phyloP scores from a whole-genome alignment of 1,140 invertebrate genomes.

The Bombus fervidus region DNA sequence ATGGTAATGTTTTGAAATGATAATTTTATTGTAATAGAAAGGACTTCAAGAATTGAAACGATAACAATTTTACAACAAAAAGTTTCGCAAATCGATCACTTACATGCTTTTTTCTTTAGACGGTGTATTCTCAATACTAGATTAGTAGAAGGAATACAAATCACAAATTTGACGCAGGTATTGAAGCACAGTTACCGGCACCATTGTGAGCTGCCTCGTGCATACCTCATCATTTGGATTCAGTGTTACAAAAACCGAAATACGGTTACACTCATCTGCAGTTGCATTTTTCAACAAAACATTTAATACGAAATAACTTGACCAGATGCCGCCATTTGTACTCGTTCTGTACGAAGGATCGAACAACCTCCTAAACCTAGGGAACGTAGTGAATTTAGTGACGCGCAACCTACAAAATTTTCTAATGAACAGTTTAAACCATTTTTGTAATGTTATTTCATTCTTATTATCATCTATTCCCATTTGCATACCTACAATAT shows the following conservation, averaged over 20 bases:
- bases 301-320: slow-evolving; percentile 29
- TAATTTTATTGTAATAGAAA: neutral
- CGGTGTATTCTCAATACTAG: neutral
- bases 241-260: slow-evolving; percentile 32
- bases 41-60: neutral
- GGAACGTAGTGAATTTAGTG: neutral
- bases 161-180: slow-evolving; percentile 66
- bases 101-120: slow-evolving; percentile 38
- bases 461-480: neutral
- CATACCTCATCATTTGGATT: slow-evolving; percentile 7
- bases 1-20: neutral
- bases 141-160: slow-evolving; percentile 16
- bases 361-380: neutral
- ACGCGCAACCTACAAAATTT: neutral
- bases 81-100: slow-evolving; percentile 7
- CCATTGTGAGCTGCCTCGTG: slow-evolving; percentile 62
- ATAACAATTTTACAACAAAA: neutral
- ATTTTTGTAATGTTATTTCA: neutral
- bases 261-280: slow-evolving; percentile 3
- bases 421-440: neutral
- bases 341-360: neutral
- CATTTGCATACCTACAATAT: neutral
- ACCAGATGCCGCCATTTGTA: slow-evolving; percentile 41
- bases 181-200: slow-evolving; percentile 70
- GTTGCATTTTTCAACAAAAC: neutral